These are phyloP conservation scores for Ictidomys tridecemlineatus DNA, from an alignment of 2,113 vertebrate genomes.

Conservation along the genomic window DNA sequence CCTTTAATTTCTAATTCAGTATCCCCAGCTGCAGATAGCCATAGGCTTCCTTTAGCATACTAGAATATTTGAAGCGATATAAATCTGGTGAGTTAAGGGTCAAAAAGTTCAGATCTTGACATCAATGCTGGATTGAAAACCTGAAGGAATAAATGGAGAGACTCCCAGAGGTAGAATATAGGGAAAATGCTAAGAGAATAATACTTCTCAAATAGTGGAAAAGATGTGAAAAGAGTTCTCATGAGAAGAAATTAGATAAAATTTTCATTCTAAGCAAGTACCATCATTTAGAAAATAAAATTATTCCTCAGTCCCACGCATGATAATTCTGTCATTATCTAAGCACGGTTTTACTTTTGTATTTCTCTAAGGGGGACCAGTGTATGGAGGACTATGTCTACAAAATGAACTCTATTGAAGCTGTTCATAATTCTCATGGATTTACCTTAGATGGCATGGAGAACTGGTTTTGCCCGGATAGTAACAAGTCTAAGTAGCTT, in stretches of 20 bases:
- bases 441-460: neutral
- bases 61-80: neutral
- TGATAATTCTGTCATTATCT: neutral
- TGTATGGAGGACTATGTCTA: neutral
- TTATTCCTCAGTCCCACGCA: neutral
- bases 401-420: accelerated
- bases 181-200: neutral
- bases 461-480: neutral
- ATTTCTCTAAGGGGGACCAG: neutral
- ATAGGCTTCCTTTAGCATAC: neutral
- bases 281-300: accelerated
- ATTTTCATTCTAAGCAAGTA: neutral
- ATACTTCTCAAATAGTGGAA: neutral
- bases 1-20: neutral
- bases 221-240: neutral
- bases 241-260: neutral
- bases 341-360: too few species aligned
- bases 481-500: too few species aligned
- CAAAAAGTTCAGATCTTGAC: neutral
- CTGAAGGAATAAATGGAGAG: neutral
- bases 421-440: neutral
- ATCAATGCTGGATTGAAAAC: neutral
- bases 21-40: neutral
- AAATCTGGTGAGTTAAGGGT: neutral
- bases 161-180: neutral